phyloP scores from a whole-genome alignment of 1,140 invertebrate genomes.

The Trichomalopsis sarcophagae region DNA sequence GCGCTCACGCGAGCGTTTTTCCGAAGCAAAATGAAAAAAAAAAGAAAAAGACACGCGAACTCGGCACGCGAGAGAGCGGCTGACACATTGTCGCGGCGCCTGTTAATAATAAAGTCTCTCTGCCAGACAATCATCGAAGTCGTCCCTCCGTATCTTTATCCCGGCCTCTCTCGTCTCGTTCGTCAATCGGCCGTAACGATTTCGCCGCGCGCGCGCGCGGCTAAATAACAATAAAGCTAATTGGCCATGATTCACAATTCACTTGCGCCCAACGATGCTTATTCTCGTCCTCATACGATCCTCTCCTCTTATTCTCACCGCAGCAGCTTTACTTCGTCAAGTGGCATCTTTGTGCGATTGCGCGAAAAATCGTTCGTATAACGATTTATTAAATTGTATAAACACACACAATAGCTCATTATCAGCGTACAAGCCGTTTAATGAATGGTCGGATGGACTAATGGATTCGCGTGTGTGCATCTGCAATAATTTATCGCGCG shows the following conservation, averaged over 20 bases:
- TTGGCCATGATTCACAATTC: conserved; percentile 41
- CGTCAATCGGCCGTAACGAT: not conserved
- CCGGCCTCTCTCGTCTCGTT: not conserved
- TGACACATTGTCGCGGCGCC: not conserved
- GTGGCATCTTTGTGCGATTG: too few species aligned
- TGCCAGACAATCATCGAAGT: not conserved
- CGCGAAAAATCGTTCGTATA: too few species aligned
- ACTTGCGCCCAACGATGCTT: not conserved
- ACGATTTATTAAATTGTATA: too few species aligned
- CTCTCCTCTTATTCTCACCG: not conserved
- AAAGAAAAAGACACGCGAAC: not conserved
- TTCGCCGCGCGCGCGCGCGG: not conserved
- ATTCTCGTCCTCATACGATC: not conserved
- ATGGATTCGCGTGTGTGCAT: not conserved
- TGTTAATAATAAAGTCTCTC: conserved; percentile 10
- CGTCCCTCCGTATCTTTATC: not conserved
- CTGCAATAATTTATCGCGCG: not conserved
- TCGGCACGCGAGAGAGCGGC: not conserved
- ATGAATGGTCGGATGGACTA: not conserved
- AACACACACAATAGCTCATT: too few species aligned
- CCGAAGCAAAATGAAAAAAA: not conserved
- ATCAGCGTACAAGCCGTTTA: not conserved
- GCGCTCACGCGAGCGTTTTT: not conserved
- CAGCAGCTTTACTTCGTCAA: too few species aligned
- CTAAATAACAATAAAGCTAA: conserved; percentile 23